Base-by-base conservation (phyloP, 2,113 vertebrate genomes). In the Meleagris gallopavo region DNA sequence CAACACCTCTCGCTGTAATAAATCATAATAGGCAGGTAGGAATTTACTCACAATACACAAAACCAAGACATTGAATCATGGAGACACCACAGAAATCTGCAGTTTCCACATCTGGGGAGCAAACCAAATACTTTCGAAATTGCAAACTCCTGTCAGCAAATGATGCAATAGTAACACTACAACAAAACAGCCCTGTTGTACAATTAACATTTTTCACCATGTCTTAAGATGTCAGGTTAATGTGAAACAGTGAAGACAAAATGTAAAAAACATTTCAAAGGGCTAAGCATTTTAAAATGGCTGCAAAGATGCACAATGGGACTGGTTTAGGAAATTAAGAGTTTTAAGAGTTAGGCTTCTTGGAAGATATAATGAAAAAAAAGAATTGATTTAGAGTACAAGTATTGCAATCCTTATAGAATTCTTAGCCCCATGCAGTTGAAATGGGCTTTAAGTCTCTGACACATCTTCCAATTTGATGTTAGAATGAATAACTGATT, bases 1-100 rank as follows among this genome's bases (percentile, higher is more conserved):
- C 96, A 96, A 75, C 94, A 92, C 86, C 78, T 94, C 86, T 95
- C 77, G 74, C 36, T 80, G 72, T 66, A 95, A 96, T 95, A 96
- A 96, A 96, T 96, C 86, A 92, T 91, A 96, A 96, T 24, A 86
- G 72, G 54, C 87, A 94, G 36, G 0, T 13, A 96, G 67, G 71
- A 95, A 93, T 95, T 89, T 94, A 88, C 83, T 91, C 88, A 50
- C 62, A 94, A 60, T 84, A 38, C 60, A 93, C 0, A 0, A 96
- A 89, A 71, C 79, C 50, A 91, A 91, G 81, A 38, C 34, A 30
- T 41, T 24, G 48, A 89, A n/a, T 94, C 62, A 60, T 74, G 66
- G 69, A 80, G 32, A 74, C 75, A 76, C 78, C 50, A 61, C 55
- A 88, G 72, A 95, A 96, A 92, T 94, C 30, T 88, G 55, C 13